Evolutionary conservation across 1,140 invertebrate genomes (phyloP).

Genomic region (Apis cerana): DNA sequence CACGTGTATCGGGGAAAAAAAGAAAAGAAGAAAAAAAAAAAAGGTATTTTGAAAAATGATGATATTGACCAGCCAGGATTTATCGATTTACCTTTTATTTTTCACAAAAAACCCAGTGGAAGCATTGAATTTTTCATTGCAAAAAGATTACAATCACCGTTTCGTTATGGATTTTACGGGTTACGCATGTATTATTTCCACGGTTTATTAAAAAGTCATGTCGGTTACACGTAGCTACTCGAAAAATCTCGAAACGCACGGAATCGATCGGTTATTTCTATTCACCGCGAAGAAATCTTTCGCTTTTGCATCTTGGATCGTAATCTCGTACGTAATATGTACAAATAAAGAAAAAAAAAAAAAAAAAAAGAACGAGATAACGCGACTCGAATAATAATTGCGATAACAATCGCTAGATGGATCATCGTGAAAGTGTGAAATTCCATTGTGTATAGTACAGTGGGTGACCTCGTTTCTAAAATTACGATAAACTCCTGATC

Average conservation of each 20-base stretch:
- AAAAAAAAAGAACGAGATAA: conserved; percentile 12
- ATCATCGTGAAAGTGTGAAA: conserved; percentile 34
- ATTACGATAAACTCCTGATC: conserved; percentile 12
- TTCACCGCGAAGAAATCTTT: background rate
- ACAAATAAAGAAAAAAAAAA: too few species aligned
- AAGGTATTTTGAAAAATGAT: background rate
- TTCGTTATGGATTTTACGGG: conserved; percentile 3
- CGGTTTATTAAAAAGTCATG: conserved; percentile 10
- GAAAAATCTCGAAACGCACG: background rate
- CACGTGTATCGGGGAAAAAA: background rate
- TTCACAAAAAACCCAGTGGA: background rate
- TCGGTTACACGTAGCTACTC: too few species aligned
- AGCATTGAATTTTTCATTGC: background rate
- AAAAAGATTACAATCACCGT: conserved; percentile 2
- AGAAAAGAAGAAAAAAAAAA: rapidly evolving
- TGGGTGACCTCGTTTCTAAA: conserved; percentile 26
- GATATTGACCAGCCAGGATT: too few species aligned
- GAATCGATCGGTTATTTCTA: background rate
- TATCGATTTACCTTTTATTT: background rate
- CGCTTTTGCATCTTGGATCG: background rate
- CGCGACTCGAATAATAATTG: background rate
- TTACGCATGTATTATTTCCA: background rate
- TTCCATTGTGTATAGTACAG: conserved; percentile 15
- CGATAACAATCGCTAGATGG: conserved; percentile 16
- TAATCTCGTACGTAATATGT: background rate